Conservation (phyloP, 2,113 vertebrate species). For the Terrapene triunguis region DNA sequence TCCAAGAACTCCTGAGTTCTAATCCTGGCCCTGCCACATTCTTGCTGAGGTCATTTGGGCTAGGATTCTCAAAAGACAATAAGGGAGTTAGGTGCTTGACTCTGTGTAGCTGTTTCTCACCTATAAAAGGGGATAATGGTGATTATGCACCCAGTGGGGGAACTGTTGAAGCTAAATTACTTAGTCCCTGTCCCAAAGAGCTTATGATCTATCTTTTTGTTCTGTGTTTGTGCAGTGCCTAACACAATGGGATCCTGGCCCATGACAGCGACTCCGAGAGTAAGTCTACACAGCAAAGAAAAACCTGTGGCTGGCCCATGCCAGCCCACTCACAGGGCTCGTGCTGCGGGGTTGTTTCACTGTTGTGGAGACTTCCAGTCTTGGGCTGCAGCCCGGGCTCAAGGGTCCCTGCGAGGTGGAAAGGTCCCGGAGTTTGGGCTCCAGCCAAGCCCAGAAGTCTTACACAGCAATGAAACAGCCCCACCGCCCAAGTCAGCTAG, state of each 20-base stretch:
- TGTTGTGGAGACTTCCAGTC: background rate
- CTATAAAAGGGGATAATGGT: background rate
- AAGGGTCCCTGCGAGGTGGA: background rate
- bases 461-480: background rate
- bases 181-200: background rate
- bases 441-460: background rate
- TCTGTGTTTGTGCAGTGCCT: background rate
- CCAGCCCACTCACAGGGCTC: background rate
- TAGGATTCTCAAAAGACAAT: fast-evolving
- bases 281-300: background rate
- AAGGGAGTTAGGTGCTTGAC: background rate
- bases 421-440: no score
- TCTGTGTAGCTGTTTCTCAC: background rate
- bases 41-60: fast-evolving
- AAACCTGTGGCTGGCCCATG: background rate
- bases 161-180: background rate
- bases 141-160: background rate
- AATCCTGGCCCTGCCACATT: fast-evolving
- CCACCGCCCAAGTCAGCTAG: background rate
- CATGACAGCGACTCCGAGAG: background rate
- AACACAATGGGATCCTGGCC: background rate
- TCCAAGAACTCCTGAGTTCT: background rate
- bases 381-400: background rate
- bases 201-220: background rate
- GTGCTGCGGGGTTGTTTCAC: background rate